A percentile compares a stretch with the other conserved stretches of the same genome.
phyloP scores from a whole-genome alignment of 2,113 vertebrate species.

The Eulemur rufifrons region DNA sequence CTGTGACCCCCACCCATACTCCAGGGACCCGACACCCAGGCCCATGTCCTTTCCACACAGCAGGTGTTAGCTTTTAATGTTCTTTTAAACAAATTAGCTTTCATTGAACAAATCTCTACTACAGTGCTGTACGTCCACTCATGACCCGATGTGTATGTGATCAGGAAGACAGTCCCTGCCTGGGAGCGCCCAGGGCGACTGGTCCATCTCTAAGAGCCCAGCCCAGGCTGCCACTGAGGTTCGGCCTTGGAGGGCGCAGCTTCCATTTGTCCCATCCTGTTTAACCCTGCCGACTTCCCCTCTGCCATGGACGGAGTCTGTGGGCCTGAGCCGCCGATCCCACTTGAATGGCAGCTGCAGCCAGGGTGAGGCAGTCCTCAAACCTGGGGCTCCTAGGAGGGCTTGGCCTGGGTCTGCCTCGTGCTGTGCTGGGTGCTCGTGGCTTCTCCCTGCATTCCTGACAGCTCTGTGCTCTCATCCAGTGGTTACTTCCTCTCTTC shows the following conservation, averaged over 20 bases:
- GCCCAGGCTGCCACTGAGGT: not conserved
- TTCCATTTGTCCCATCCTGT: not conserved
- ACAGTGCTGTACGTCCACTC: too few species aligned
- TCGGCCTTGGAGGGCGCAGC: too few species aligned
- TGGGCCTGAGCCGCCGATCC: not conserved
- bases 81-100: not conserved
- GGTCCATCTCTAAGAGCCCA: too few species aligned
- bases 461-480: not conserved
- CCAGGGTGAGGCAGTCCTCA: not conserved
- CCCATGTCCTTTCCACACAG: not conserved
- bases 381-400: not conserved
- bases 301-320: not conserved
- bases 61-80: not conserved
- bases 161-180: not conserved
- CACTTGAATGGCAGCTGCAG: too few species aligned
- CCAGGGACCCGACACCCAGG: too few species aligned
- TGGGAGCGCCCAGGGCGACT: not conserved
- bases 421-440: fast-evolving
- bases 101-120: not conserved
- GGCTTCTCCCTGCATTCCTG: not conserved
- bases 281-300: not conserved
- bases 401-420: not conserved
- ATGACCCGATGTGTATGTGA: fast-evolving
- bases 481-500: not conserved
- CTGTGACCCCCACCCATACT: not conserved